phyloP scores from a whole-genome alignment of 2,888 invertebrate species.

The Drosophila pullipes region DNA sequence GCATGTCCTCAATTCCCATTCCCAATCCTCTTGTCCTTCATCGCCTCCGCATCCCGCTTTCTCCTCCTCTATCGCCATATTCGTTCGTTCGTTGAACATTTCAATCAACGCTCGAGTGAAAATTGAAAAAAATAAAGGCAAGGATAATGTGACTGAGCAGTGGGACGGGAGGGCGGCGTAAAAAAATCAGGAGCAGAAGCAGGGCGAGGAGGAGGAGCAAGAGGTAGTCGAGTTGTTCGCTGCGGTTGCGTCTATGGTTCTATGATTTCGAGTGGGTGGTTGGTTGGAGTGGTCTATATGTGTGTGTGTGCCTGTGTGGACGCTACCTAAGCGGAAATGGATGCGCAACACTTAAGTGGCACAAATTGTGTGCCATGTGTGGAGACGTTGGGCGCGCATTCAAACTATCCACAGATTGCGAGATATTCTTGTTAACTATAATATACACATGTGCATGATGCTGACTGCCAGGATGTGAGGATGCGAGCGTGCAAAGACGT shows the following conservation, averaged over 20 bases:
- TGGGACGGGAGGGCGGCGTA: background rate
- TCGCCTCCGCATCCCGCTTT: background rate
- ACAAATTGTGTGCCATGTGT: slow-evolving; percentile 72
- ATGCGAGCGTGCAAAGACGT: slow-evolving; percentile 22
- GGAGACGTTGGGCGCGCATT: slow-evolving; percentile 46
- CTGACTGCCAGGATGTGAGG: background rate
- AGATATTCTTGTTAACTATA: slow-evolving; percentile 21
- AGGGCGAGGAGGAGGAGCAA: slow-evolving; percentile 1
- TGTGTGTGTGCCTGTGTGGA: slow-evolving; percentile 14
- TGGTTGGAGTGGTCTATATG: background rate
- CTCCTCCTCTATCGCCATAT: background rate
- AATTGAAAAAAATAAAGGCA: slow-evolving; percentile 77
- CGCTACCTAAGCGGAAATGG: slow-evolving; percentile 74
- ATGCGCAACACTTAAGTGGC: slow-evolving; percentile 81
- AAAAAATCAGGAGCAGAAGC: background rate
- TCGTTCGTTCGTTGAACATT: slow-evolving; percentile 71
- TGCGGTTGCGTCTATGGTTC: slow-evolving; percentile 31
- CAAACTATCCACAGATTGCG: slow-evolving; percentile 51
- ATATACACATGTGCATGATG: slow-evolving; percentile 18
- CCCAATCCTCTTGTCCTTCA: slow-evolving; percentile 13
- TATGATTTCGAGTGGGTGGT: slow-evolving; percentile 28
- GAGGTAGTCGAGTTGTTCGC: slow-evolving; percentile 26
- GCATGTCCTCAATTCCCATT: slow-evolving; percentile 57
- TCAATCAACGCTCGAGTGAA: slow-evolving; percentile 81
- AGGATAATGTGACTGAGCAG: slow-evolving; percentile 69